Evolutionary conservation across 1,140 invertebrate species (phyloP), one percentile per base, ranked within the genome.

Genomic region (Drosophila sulfurigaster): DNA sequence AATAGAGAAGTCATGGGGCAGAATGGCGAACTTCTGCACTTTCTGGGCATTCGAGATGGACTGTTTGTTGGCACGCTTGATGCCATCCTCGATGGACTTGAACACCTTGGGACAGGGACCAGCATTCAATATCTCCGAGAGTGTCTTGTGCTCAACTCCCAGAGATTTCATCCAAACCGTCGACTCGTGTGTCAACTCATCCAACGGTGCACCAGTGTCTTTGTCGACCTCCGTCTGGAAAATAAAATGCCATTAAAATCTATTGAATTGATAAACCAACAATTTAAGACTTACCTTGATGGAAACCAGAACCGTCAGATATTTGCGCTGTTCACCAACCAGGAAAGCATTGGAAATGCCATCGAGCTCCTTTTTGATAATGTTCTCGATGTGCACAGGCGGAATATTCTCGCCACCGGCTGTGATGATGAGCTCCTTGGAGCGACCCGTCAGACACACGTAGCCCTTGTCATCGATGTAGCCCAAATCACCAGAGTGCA

Each of bases 391-490:
- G 16, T 95, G 94, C 25, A 98, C 95, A 6, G 98, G 97, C 28
- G 98, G 95, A 63, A 99, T 94, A 92, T 99, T 99, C 94, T 99
- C 98, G 48, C 98, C 98, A 25, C 98, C 98, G 57, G 97, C 97
- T 5, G 98, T 99, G 60, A 98, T 98, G 13, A 99, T 94, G 3
- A 99, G 88, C 92, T 98, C 97, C 95, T 97, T 97, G 67, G 96
- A 95, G 82, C 97, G 95, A 41, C 97, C 97, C n/a, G 97, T 98
- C 57, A 98, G 96, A 64, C 95, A 96, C 0, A 98, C 91, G 81
- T 95, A 96, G 15, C 96, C 96, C 80, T 96, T 94, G 30, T 94
- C 93, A 90, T 98, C 97, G 4, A 96, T 92, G 80, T 93, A 95
- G 16, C 97, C 97, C 35, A 98, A 92, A 92, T 99, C 97, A 5